phyloP scores from a whole-genome alignment of 2,113 vertebrate species.

The Pachypanchax playfairii region DNA sequence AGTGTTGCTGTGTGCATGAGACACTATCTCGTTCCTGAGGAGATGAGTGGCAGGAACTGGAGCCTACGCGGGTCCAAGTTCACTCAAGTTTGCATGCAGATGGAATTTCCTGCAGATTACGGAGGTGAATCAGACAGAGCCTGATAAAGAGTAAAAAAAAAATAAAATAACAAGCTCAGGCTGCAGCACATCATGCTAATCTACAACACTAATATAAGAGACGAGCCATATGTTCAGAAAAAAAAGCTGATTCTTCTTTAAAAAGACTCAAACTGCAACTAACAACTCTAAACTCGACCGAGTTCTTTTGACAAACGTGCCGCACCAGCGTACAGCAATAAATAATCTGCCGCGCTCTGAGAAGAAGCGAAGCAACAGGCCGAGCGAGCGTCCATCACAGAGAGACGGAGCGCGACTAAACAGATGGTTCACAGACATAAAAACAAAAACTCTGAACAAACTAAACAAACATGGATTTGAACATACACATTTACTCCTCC shows the following conservation, averaged over 20 bases:
- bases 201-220: slow-evolving; percentile 45
- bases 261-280: not conserved
- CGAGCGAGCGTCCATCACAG: slow-evolving; percentile 24
- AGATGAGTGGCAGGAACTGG: slow-evolving; percentile 67
- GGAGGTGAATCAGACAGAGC: slow-evolving; percentile 59
- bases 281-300: not conserved
- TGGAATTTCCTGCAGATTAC: slow-evolving; percentile 81
- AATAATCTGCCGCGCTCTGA: slow-evolving; percentile 28
- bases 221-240: slow-evolving; percentile 6
- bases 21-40: slow-evolving; percentile 20
- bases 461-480: slow-evolving; percentile 60
- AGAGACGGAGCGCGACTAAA: slow-evolving; percentile 53
- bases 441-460: slow-evolving; percentile 56
- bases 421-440: slow-evolving; percentile 57
- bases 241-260: not conserved
- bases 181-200: slow-evolving; percentile 56
- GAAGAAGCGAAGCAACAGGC: slow-evolving; percentile 16
- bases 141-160: slow-evolving; percentile 62
- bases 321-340: slow-evolving; percentile 3
- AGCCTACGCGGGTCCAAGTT: slow-evolving; percentile 66
- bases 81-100: slow-evolving; percentile 64
- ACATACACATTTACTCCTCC: slow-evolving; percentile 44
- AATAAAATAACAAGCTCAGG: slow-evolving; percentile 52
- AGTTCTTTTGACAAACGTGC: not conserved
- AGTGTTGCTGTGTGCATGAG: slow-evolving; percentile 5